Conservation (phyloP, 1,140 invertebrate species). For the Lepidurus apus region DNA sequence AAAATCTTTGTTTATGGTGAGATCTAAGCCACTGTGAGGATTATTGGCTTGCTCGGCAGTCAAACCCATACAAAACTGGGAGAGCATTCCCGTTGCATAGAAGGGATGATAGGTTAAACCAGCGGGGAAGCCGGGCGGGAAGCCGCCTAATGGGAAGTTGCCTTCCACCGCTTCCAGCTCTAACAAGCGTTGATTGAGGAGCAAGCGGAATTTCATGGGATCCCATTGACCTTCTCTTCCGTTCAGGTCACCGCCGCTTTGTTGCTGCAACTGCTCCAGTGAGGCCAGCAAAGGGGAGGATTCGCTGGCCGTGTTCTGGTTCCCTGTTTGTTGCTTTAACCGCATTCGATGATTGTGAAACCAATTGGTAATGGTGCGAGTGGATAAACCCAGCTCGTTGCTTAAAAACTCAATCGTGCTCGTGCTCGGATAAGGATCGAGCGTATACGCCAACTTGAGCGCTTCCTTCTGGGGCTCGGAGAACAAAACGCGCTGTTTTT, state of each 20-base stretch:
- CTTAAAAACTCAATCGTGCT: constrained; percentile 92
- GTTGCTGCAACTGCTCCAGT: constrained; percentile 52
- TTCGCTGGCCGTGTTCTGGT: constrained; percentile 48
- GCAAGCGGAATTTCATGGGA: constrained; percentile 78
- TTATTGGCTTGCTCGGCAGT: constrained; percentile 40
- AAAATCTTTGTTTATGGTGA: constrained; percentile 41
- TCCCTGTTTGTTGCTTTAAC: constrained; percentile 65
- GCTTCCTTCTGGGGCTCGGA: constrained; percentile 98
- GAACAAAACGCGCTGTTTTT: constrained; percentile 89
- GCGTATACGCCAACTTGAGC: constrained; percentile 80
- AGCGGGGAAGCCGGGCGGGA: constrained; percentile 25
- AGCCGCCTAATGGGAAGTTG: constrained; percentile 15
- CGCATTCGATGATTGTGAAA: constrained; percentile 99
- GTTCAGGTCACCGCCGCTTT: constrained; percentile 43
- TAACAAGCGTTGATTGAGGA: constrained; percentile 77
- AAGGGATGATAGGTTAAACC: constrained; percentile 33
- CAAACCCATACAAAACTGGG: constrained; percentile 33
- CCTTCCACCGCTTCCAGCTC: constrained; percentile 59
- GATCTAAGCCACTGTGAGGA: constrained; percentile 45
- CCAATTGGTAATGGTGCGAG: constrained; percentile 97
- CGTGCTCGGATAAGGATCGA: constrained; percentile 94
- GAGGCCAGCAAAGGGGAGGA: constrained; percentile 29
- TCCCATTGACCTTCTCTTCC: constrained; percentile 57
- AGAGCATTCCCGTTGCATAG: constrained; percentile 35
- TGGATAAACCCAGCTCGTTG: constrained; percentile 80